phyloP scores from a whole-genome alignment of 2,113 vertebrate species.

The Ptilonorhynchus violaceus region DNA sequence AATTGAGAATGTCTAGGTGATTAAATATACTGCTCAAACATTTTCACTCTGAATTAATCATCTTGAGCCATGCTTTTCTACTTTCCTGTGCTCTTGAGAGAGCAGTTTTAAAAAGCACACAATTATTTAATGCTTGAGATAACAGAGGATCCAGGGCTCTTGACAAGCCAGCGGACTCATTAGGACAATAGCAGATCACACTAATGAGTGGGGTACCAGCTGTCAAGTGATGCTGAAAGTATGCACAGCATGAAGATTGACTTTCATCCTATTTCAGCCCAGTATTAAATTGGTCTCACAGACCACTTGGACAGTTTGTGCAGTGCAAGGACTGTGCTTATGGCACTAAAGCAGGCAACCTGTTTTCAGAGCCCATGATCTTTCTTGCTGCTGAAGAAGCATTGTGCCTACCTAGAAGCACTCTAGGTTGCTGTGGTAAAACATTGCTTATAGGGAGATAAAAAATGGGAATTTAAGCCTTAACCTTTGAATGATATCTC shows the following conservation, averaged over 20 bases:
- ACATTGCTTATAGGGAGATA: not conserved
- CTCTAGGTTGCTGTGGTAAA: not conserved
- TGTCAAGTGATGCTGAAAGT: not conserved
- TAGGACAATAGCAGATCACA: not conserved
- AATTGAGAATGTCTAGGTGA: not conserved
- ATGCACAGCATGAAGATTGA: not conserved
- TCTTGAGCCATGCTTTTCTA: not conserved
- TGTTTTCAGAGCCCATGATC: not conserved
- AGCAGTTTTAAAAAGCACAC: not conserved
- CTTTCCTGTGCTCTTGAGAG: not conserved
- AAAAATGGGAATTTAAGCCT: not conserved
- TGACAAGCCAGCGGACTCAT: not conserved
- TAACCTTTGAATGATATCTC: not conserved
- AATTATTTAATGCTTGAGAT: not conserved
- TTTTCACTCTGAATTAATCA: not conserved
- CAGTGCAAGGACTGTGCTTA: not conserved
- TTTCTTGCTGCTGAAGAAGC: not conserved
- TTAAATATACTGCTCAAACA: not conserved
- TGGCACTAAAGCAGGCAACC: not conserved
- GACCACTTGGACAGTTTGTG: not conserved
- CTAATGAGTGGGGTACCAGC: not conserved
- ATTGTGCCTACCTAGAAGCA: not conserved
- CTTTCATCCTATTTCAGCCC: not conserved
- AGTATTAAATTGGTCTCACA: not conserved
- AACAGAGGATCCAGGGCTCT: not conserved